Conservation (phyloP, 35 echinoderm and acorn worm species). For the Acanthaster planci region DNA sequence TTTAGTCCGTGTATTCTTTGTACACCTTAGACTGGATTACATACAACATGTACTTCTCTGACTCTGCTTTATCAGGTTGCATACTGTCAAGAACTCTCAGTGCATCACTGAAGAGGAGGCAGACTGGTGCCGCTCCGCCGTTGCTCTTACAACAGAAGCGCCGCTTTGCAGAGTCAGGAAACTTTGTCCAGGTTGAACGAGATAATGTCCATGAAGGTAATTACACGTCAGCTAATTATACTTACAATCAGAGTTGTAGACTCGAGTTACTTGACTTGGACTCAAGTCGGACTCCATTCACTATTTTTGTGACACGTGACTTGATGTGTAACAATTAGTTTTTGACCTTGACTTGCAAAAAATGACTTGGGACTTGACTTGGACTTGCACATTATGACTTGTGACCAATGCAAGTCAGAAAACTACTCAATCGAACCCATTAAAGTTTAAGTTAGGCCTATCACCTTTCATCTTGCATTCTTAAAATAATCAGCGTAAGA, state of each 20-base stretch:
- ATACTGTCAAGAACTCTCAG: neutral
- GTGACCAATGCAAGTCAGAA: neutral
- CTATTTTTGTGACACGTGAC: neutral
- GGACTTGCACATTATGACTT: neutral
- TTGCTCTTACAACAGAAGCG: conserved; percentile 7
- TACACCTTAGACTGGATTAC: too few species aligned
- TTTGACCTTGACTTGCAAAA: neutral
- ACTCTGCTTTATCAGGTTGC: neutral
- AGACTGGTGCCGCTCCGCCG: neutral
- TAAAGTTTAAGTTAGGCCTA: neutral
- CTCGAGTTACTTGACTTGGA: too few species aligned
- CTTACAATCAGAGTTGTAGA: neutral
- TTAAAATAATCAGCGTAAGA: too few species aligned
- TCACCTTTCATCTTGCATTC: too few species aligned
- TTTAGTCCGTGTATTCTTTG: too few species aligned
- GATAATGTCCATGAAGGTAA: neutral
- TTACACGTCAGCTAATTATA: neutral
- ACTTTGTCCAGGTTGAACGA: neutral
- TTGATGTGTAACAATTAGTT: neutral
- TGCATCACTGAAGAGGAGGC: neutral
- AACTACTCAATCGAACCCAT: neutral
- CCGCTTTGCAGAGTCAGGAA: neutral
- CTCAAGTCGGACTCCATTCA: too few species aligned
- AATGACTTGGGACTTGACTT: too few species aligned
- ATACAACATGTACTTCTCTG: too few species aligned